Conservation (phyloP, 1,140 invertebrate species). For the Tetragonula clypearis region DNA sequence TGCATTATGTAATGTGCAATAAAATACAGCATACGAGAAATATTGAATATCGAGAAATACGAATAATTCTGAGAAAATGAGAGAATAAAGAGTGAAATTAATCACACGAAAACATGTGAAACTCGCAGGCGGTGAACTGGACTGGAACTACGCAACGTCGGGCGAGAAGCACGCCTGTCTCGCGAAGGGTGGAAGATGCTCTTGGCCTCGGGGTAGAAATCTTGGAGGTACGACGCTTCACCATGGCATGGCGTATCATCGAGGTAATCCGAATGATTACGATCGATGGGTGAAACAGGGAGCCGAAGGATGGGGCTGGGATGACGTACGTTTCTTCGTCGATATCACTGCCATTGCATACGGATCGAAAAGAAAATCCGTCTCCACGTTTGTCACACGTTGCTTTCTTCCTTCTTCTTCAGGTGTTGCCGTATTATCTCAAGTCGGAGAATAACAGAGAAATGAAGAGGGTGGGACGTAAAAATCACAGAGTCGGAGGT, state of each 20-base stretch:
- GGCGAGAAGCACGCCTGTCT: conserved; percentile 91
- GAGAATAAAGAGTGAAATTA: too few relatives aligned
- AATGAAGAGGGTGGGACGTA: conserved; percentile 76
- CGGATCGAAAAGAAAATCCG: not conserved
- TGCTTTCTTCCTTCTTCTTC: too few relatives aligned
- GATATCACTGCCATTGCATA: not conserved
- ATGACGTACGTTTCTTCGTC: conserved; percentile 73
- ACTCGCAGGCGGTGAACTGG: conserved; percentile 86
- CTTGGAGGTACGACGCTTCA: conserved; percentile 84
- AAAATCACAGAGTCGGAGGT: conserved; percentile 80
- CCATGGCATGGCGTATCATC: conserved; percentile 87
- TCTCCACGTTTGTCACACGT: not conserved
- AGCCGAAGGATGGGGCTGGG: conserved; percentile 84
- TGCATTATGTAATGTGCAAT: too few relatives aligned
- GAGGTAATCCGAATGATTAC: conserved; percentile 85
- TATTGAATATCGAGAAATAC: too few relatives aligned
- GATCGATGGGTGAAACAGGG: conserved; percentile 83
- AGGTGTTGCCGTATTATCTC: conserved; percentile 83
- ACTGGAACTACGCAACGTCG: conserved; percentile 95
- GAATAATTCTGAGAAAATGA: too few relatives aligned
- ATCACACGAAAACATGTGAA: too few relatives aligned
- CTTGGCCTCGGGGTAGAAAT: conserved; percentile 78
- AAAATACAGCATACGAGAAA: too few relatives aligned
- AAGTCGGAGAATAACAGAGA: conserved; percentile 83
- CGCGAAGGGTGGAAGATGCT: conserved; percentile 79